Percentiles rank a stretch among this genome's conserved stretches.
phyloP scores from a whole-genome alignment of 2,113 vertebrate genomes.

The Calypte anna region DNA sequence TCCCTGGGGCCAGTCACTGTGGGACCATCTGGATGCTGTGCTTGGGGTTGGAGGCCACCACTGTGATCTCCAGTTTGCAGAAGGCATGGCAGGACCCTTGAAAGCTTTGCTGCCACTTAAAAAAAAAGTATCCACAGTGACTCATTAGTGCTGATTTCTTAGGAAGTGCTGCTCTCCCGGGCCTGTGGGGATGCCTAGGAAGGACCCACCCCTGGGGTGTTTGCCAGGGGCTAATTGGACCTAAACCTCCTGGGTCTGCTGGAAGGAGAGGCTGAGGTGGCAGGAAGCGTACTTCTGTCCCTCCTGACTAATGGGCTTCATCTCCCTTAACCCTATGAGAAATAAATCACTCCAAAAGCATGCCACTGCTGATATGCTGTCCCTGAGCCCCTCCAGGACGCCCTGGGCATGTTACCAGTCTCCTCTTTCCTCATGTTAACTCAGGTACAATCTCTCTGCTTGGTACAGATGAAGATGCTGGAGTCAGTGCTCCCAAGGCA shows the following conservation, averaged over 20 bases:
- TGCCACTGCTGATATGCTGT: not conserved
- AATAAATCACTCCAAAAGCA: constrained; percentile 15
- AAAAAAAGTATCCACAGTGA: not conserved
- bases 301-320: not conserved
- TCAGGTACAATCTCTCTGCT: not conserved
- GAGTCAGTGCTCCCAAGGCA: not conserved
- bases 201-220: not conserved
- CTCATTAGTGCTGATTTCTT: not conserved
- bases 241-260: not conserved
- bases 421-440: not conserved
- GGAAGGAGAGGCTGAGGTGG: not conserved
- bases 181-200: not conserved
- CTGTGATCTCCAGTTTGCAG: not conserved
- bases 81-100: not conserved
- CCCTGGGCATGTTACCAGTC: not conserved
- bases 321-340: constrained; percentile 10
- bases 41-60: not conserved
- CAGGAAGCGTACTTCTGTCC: constrained; percentile 11
- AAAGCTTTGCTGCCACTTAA: not conserved
- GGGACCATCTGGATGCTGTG: not conserved
- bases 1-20: fast-evolving
- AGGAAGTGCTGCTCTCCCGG: constrained; percentile 16
- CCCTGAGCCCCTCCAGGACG: not conserved
- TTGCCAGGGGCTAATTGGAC: constrained; percentile 33
- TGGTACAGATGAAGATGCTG: not conserved